Evolutionary conservation across 2,113 vertebrate species (phyloP), one percentile per base, ranked within the genome.

Genomic region (Lasiurus cinereus): DNA sequence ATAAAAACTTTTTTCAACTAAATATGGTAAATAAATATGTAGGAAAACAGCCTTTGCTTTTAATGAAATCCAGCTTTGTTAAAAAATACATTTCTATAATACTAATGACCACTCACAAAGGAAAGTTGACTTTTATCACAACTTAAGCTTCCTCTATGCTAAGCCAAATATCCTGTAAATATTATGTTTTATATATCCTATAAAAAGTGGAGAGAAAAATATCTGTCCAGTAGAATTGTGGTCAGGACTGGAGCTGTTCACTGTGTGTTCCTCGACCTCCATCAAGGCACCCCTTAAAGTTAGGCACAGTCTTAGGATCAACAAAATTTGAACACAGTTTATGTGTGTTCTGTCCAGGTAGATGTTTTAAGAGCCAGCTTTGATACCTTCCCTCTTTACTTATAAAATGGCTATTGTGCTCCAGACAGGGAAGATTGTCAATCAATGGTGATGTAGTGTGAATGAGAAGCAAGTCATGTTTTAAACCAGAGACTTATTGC

Each of bases 1-100:
- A 19, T 56, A 64, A 73, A 73, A 73, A n/a, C 33, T 18, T 94
- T 88, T 85, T 94, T 7, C 73, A 78, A 83, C 46, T 91, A 91
- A 84, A 66, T 15, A 77, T 43, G n/a, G 18, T 15, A 78, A 90
- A 88, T 56, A 86, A 84, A 59, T 52, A 66, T 15, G 7, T 46
- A 48, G 8, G 33, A 72, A 82, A 85, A 54, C 5, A 91, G 18
- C 1, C 14, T 90, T 91, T 72, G 66, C 56, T 86, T 83, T 89
- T 48, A 83, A 73, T 77, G 70, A 54, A 54, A 91, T 91, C 90
- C 22, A 22, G 1, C 8, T 72, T 78, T 96, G 16, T 21, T 90
- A 12, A 76, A 84, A 87, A 10, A 39, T n/a, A 4, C 73, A 12
- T 48, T 66, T 78, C 69, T 95, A 19, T 70, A 74, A 95, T 69